These are phyloP conservation scores for Platynereis dumerilii DNA, from an alignment of 2,888 invertebrate species.

Conservation along the genomic window DNA sequence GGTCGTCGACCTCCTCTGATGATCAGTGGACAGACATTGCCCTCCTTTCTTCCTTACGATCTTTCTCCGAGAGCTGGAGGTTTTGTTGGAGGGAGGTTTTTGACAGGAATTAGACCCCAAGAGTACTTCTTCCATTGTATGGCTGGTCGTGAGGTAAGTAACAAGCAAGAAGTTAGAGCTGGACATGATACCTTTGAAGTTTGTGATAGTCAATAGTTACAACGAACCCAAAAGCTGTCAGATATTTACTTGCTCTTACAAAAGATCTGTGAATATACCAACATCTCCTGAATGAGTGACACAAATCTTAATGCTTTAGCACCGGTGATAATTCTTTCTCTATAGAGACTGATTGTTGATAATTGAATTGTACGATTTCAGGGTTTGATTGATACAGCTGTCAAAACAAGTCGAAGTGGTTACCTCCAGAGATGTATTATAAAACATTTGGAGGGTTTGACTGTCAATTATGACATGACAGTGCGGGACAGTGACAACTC, in stretches of 20 bases:
- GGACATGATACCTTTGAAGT: too few relatives aligned
- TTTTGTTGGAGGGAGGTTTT: slow-evolving; percentile 93
- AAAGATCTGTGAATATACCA: too few relatives aligned
- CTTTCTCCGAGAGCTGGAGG: slow-evolving; percentile 91
- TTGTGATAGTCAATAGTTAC: too few relatives aligned
- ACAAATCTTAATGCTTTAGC: too few relatives aligned
- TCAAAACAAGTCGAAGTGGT: slow-evolving; percentile 98
- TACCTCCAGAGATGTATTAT: slow-evolving; percentile 96
- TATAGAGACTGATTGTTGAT: too few relatives aligned
- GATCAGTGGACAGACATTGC: slow-evolving; percentile 87
- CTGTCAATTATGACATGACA: slow-evolving; percentile 89
- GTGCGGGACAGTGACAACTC: slow-evolving; percentile 94
- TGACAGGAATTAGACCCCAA: slow-evolving; percentile 98
- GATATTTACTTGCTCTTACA: too few relatives aligned
- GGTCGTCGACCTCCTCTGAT: slow-evolving; percentile 94
- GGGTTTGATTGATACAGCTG: slow-evolving; percentile 99
- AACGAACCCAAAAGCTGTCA: too few relatives aligned
- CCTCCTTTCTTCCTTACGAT: slow-evolving; percentile 89
- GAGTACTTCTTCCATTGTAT: slow-evolving; percentile 99
- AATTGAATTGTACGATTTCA: slow-evolving; percentile 54
- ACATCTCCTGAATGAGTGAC: too few relatives aligned
- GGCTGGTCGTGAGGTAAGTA: slow-evolving; percentile 92
- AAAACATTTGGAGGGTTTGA: slow-evolving; percentile 96
- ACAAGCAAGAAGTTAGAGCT: too few relatives aligned
- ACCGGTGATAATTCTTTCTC: too few relatives aligned